Evolutionary conservation across 1,140 invertebrate species (phyloP), one percentile per base, ranked within the genome.

Genomic region (Melitaea cinxia): DNA sequence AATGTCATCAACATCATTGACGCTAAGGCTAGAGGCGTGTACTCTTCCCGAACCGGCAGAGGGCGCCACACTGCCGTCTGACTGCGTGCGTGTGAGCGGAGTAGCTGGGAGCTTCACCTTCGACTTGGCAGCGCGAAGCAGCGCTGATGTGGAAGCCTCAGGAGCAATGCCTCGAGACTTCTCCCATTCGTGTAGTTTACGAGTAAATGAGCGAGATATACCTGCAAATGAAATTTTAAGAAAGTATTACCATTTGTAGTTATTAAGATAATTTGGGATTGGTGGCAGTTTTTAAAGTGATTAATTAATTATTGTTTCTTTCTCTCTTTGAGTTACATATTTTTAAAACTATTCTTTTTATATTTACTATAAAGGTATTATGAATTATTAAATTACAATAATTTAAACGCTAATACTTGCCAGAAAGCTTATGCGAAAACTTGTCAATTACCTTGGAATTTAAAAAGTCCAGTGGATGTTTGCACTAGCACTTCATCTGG

Each of bases 111-210:
- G 0, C 93, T 94, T 78, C 93, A 35, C 73, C 21, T 78, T 75
- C 1, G 80, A 84, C 2, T 70, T 66, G 1, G 91, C 90, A 12
- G 88, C 88, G 6, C 94, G 93, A 0, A 97, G 86, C 0, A 97
- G 80, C 0, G 95, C 94, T 63, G 96, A 96, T 0, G 96, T 97
- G 0, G 96, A 97, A 0, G 94, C 94, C 83, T 96, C 96, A 0
- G 95, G 96, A 0, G 94, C 94, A 52, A 96, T 96, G 2, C 96
- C 96, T 49, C 94, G 91, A 24, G 95, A 94, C 66, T 96, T 96
- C 81, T 98, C 97, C 97, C 97, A 98, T 82, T 98, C 96, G 81
- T 97, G 96, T 0, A 98, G 91, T 80, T 97, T 97, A 33, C 95
- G 94, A 0, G 96, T 97, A 80, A 97, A 98, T 70, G 96, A 96